Evolutionary conservation across 1,140 invertebrate species (phyloP).

Genomic region (Drosophila nebulosa): DNA sequence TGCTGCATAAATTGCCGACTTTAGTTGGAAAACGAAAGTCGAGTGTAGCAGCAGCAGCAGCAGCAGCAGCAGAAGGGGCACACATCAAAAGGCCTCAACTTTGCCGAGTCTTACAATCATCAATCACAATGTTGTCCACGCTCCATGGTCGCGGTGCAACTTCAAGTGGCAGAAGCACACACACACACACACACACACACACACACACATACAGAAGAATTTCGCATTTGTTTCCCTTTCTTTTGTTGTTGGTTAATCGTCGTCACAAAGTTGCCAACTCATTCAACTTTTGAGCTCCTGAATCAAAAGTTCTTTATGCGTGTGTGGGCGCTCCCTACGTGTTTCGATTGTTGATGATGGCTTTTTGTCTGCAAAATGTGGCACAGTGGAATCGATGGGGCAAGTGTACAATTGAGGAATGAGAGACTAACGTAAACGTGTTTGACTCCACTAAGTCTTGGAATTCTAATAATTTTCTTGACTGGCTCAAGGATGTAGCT

Average conservation of each 20-base stretch:
- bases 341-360: conserved; percentile 43
- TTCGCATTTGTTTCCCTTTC: background rate
- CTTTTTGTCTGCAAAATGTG: background rate
- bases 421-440: background rate
- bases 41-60: conserved; percentile 20
- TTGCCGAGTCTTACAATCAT: conserved; percentile 60
- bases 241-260: conserved; percentile 4
- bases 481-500: too few relatives aligned
- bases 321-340: conserved; percentile 60
- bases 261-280: conserved; percentile 57
- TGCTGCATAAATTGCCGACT: conserved; percentile 69
- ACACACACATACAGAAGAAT: too few relatives aligned
- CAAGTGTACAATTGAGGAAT: background rate
- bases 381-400: conserved; percentile 11
- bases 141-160: background rate
- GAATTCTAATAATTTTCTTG: too few relatives aligned
- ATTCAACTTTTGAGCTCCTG: conserved; percentile 25
- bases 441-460: background rate
- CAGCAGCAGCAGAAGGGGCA: background rate
- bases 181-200: too few relatives aligned
- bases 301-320: background rate
- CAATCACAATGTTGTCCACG: conserved; percentile 49
- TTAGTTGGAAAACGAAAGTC: conserved; percentile 67
- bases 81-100: conserved; percentile 57
- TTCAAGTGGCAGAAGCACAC: conserved; percentile 1